Evolutionary conservation across 2,888 invertebrate species (phyloP).

Genomic region (Phragmatobia fuliginosa): DNA sequence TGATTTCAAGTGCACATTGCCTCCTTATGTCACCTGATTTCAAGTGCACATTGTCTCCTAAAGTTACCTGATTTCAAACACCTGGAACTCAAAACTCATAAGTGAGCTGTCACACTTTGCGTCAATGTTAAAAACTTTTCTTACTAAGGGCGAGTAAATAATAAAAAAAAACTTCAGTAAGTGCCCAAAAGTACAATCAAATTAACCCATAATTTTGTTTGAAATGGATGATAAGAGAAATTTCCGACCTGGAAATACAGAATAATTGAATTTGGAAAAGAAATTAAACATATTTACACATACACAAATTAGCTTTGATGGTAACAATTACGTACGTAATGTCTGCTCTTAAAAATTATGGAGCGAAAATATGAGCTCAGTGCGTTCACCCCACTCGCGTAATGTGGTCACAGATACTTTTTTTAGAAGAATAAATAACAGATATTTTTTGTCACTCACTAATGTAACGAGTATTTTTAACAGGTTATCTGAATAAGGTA

Average conservation of each 20-base stretch:
- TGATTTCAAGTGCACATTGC: too few relatives aligned
- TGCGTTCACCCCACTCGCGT: slow-evolving; percentile 38
- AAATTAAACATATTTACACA: slow-evolving; percentile 22
- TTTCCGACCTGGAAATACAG: not conserved
- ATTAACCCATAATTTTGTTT: not conserved
- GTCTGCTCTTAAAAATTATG: slow-evolving; percentile 49
- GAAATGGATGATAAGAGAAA: not conserved
- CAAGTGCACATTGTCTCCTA: not conserved
- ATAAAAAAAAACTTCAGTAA: not conserved
- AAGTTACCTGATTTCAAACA: too few relatives aligned
- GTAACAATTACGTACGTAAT: slow-evolving; percentile 36
- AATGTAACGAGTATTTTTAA: slow-evolving; percentile 15
- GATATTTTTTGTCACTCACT: not conserved
- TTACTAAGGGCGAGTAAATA: not conserved
- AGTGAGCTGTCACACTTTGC: too few relatives aligned
- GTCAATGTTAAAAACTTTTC: not conserved
- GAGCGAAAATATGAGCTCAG: slow-evolving; percentile 43
- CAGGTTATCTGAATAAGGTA: not conserved
- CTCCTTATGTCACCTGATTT: not conserved
- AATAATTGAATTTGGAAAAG: not conserved
- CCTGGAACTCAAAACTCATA: too few relatives aligned
- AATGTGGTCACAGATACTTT: slow-evolving; percentile 8
- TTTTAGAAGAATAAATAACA: not conserved
- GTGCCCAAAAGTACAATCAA: not conserved
- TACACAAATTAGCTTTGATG: slow-evolving; percentile 36